Conservation (phyloP, 2,113 vertebrate species). For the Lophotis ruficrista region DNA sequence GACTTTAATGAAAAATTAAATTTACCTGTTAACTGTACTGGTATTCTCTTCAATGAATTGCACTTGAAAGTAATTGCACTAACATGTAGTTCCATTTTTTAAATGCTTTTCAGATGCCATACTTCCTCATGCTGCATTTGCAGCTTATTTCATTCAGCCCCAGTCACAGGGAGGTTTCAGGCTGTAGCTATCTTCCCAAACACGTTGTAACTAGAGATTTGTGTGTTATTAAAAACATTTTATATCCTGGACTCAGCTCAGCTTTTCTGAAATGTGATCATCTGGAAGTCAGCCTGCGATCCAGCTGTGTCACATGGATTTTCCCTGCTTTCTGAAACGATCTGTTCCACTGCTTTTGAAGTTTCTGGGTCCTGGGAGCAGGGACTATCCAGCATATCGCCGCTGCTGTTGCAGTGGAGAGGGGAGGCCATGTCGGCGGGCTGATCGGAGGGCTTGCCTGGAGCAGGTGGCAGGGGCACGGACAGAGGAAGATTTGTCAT, state of each 20-base stretch:
- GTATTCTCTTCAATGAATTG: slow-evolving; percentile 23
- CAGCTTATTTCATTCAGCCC: neutral
- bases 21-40: neutral
- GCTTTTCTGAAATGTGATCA: slow-evolving; percentile 57
- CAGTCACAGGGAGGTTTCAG: neutral
- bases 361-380: slow-evolving; percentile 78
- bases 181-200: neutral
- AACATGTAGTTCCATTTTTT: neutral
- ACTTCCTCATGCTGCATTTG: neutral
- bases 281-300: slow-evolving; percentile 58
- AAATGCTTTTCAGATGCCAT: neutral
- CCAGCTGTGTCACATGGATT: slow-evolving; percentile 73
- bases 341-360: slow-evolving; percentile 77
- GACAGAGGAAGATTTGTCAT: slow-evolving; percentile 85
- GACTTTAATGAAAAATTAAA: neutral
- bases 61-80: slow-evolving; percentile 47
- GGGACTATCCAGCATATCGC: slow-evolving; percentile 78
- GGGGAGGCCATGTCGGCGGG: slow-evolving; percentile 80
- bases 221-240: neutral
- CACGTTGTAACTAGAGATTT: neutral
- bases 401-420: slow-evolving; percentile 80
- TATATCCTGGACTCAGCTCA: neutral
- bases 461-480: slow-evolving; percentile 37
- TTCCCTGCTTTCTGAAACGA: slow-evolving; percentile 72
- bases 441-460: slow-evolving; percentile 79